Evolutionary conservation across 2,888 invertebrate genomes (phyloP), one percentile per base, ranked within the genome.

Genomic region (Paralinhomoeus sp.): DNA sequence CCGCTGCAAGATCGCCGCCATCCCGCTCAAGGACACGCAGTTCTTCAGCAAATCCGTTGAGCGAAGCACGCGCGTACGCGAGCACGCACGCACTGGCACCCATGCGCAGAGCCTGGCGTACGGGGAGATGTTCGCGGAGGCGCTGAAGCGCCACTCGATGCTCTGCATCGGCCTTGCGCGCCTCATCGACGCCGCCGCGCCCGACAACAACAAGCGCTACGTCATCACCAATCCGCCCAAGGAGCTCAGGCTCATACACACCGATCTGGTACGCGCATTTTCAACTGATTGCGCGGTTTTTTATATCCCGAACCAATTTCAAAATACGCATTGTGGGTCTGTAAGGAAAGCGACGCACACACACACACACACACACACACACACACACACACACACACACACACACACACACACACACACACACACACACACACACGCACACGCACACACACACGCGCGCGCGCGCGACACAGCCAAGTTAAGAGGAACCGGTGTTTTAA

Each of bases 191-290:
- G 57, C 58, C 44, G 40, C 46, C 37, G 44, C 44, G 38, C 22
- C 36, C 17, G 17, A 38, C 20, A 87, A 80, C 63, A 82, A 83
- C 65, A 91, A 91, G 69, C 76, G 93, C 65, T 93, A 91, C 70
- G 91, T 93, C 66, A 89, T 93, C 68, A 91, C 91, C 47, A 93
- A 91, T 73, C 93, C 93, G 60, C 85, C 89, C 45, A 85, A 85
- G 68, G 87, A 91, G 71, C 91, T 93, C 70, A 78, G 79, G 54
- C 71, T 93, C 66, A 71, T 87, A 67, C 84, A 87, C 53, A 87
- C 89, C 57, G 91, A 93, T 74, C 85, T 87, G 78, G 89, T 87
- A 15, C 3, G 34, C 18, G 23, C 22, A 7, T 7, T 20, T 12
- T 5, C 9, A 20, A 9, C 17, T 22, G 23, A 9, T 20, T 12